Conservation (phyloP, 2,888 invertebrate species). For the Hypsopygia costalis region DNA sequence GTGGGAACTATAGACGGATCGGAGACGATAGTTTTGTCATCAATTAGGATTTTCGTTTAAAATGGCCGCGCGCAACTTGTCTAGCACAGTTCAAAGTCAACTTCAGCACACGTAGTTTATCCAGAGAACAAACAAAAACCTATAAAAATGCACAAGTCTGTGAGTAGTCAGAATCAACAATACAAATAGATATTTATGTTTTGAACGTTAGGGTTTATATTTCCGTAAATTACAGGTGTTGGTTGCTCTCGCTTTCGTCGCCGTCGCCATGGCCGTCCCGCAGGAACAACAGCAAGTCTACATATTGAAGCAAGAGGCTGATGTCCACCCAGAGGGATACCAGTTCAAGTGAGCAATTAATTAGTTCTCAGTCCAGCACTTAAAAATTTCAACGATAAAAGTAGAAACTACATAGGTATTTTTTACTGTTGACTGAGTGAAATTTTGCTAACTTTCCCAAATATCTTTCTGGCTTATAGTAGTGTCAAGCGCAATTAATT, state of each 20-base stretch:
- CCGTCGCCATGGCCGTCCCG: constrained; percentile 47
- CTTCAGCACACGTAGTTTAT: constrained; percentile 30
- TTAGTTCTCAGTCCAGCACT: no score
- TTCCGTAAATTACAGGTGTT: constrained; percentile 34
- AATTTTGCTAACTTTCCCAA: no score
- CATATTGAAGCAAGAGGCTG: constrained; percentile 55
- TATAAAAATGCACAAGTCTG: constrained; percentile 57
- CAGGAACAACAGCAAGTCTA: constrained; percentile 43
- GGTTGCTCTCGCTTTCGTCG: constrained; percentile 46
- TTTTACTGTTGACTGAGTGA: no score
- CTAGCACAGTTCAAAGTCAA: constrained; percentile 44
- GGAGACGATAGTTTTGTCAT: constrained; percentile 50
- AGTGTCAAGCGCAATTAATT: no score
- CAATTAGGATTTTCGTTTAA: constrained; percentile 50
- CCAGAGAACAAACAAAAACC: constrained; percentile 22
- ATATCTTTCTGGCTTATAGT: no score
- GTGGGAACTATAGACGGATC: constrained; percentile 23
- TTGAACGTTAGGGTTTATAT: background rate
- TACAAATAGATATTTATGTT: background rate
- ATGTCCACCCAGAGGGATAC: constrained; percentile 55
- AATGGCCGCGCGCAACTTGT: constrained; percentile 27
- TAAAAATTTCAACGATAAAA: no score
- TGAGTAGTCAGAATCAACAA: constrained; percentile 32
- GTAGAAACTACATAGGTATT: no score
- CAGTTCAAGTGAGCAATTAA: constrained; percentile 50